phyloP scores from a whole-genome alignment of 2,888 invertebrate genomes.

The Orthosia cruda region DNA sequence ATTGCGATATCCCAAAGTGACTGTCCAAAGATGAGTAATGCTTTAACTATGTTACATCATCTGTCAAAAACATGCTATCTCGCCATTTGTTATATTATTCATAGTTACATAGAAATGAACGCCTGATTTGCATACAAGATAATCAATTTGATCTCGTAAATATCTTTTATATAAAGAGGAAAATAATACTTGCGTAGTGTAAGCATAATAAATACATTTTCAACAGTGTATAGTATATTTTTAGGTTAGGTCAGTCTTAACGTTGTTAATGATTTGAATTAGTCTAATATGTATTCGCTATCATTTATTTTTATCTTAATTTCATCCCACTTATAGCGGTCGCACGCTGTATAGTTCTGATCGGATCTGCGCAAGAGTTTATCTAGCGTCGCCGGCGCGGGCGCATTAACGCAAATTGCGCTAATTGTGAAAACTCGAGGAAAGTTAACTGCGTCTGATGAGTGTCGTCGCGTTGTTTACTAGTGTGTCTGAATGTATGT shows the following conservation, averaged over 20 bases:
- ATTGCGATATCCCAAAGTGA: conserved; percentile 59
- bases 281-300: conserved; percentile 52
- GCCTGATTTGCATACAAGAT: conserved; percentile 65
- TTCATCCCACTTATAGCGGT: conserved; percentile 58
- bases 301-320: conserved; percentile 61
- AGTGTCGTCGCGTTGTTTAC: conserved; percentile 64
- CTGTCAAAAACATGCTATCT: conserved; percentile 66
- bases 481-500: conserved; percentile 55
- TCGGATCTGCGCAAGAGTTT: conserved; percentile 78
- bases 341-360: conserved; percentile 68
- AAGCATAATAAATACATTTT: conserved; percentile 34
- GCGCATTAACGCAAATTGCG: conserved; percentile 80
- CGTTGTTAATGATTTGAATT: conserved; percentile 37
- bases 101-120: conserved; percentile 58
- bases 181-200: conserved; percentile 26
- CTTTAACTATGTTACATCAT: conserved; percentile 65
- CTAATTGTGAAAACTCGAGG: conserved; percentile 85
- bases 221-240: background rate
- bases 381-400: conserved; percentile 72
- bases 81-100: conserved; percentile 53
- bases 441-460: conserved; percentile 72
- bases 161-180: conserved; percentile 28
- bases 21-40: conserved; percentile 58
- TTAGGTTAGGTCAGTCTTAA: background rate
- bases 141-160: conserved; percentile 61